A percentile compares a stretch with the other conserved stretches of the same genome.
These are phyloP conservation scores for Chironomus striatipennis DNA, from an alignment of 1,140 invertebrate species.

Conservation along the genomic window DNA sequence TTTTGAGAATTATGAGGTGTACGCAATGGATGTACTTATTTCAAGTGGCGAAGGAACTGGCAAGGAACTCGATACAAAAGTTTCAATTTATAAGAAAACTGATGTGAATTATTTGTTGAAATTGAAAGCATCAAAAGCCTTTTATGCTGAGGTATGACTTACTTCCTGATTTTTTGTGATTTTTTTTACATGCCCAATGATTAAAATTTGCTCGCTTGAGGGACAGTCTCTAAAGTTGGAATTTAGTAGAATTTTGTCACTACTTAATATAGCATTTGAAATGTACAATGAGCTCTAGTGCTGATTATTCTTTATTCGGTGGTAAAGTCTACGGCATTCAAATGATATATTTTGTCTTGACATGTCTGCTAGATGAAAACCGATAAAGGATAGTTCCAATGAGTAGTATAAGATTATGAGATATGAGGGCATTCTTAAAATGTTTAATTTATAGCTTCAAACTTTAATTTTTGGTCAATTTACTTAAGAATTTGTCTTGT, in stretches of 20 bases:
- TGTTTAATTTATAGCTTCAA: not conserved
- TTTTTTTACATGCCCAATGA: constrained; percentile 26
- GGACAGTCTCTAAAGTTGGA: constrained; percentile 4
- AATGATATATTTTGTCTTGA: not conserved
- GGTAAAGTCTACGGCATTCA: constrained; percentile 10
- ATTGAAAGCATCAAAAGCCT: constrained; percentile 90
- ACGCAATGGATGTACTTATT: constrained; percentile 95
- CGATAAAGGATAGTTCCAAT: constrained; percentile 27
- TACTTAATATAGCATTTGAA: not conserved
- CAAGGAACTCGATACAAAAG: constrained; percentile 85
- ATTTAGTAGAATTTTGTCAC: not conserved
- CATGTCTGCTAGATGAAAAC: not conserved
- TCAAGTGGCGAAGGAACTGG: constrained; percentile 87
- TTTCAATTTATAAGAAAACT: constrained; percentile 97
- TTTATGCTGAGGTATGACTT: constrained; percentile 83
- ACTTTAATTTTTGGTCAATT: not conserved
- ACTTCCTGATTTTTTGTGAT: not conserved
- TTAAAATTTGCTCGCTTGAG: constrained; percentile 26
- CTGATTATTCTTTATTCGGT: not conserved
- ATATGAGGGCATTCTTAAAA: constrained; percentile 32
- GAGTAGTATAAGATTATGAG: constrained; percentile 38
- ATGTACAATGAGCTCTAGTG: not conserved
- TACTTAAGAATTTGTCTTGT: constrained; percentile 18
- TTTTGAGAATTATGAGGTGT: constrained; percentile 95
- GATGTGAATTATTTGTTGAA: constrained; percentile 96